Base-by-base conservation (phyloP, 2,113 vertebrate genomes). In the Tetrax tetrax region DNA sequence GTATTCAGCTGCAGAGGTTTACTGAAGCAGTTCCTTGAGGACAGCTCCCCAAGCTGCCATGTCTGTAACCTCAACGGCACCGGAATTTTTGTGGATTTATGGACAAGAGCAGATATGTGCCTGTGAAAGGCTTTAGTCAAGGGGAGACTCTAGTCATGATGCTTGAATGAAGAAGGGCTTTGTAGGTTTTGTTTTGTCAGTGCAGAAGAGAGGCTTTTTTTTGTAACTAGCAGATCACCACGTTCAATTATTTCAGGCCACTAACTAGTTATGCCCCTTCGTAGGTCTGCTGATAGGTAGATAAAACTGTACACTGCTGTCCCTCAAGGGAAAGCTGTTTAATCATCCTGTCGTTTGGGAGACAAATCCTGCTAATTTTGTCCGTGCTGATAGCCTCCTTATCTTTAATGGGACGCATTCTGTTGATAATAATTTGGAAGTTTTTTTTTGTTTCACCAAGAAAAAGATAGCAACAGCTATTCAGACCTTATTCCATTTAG, bases 141-240 rank as follows among this genome's bases (percentile, higher is more conserved):
- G 57, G 19, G 61, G 31, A 61, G 18, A 14, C 8, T 59, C 25
- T 31, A 35, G 2, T 10, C 10, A 0, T 4, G 37, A 37, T 64
- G 38, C 15, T 19, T 12, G 37, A 29, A 10, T 22, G 66, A 29
- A 51, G 56, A 37, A 84, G 14, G 12, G 35, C 43, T 71, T 22
- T n/a, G 64, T 27, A 69, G 50, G 38, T 35, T 89, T 84, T 59
- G 38, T 45, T 47, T 28, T 48, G 19, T 33, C 59, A 21, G 51
- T 37, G 33, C 33, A 61, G 33, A 41, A 35, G 17, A 78, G 28
- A n/a, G 22, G 14, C 7, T 45, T 70, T 24, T 70, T 24, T 37
- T 47, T 4, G 0, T 19, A 43, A 27, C 22, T 43, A 28, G 37
- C 23, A 33, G 23, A 9, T 10, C 3, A 2, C 68, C 22, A 0